A percentile compares a stretch with the other conserved stretches of the same genome.
Evolutionary conservation across 2,113 vertebrate genomes (phyloP).

Genomic region (Chauna torquata): DNA sequence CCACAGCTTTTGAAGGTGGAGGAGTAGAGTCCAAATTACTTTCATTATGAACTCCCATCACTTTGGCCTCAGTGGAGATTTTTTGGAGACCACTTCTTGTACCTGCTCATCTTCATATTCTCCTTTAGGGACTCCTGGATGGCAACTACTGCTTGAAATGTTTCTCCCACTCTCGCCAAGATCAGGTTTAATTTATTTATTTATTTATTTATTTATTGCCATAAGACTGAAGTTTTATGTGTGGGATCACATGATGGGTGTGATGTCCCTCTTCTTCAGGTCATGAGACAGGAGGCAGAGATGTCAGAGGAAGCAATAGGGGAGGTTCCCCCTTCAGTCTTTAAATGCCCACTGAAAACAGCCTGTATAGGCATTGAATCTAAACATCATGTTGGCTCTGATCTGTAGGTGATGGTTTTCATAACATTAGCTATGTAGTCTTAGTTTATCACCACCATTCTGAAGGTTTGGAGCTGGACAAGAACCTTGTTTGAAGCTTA

Average conservation of each 20-base stretch:
- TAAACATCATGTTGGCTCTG: too few species aligned
- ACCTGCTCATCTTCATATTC: neutral
- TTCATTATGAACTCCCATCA: neutral
- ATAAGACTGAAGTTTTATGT: neutral
- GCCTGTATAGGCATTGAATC: neutral
- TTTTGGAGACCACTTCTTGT: neutral
- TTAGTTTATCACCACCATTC: neutral
- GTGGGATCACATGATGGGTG: neutral
- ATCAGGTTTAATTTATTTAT: neutral
- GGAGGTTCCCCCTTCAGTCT: neutral
- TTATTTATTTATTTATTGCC: too few species aligned
- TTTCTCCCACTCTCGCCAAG: neutral
- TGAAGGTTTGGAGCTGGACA: neutral
- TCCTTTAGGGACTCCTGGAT: neutral
- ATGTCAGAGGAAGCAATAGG: neutral
- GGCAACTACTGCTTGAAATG: neutral
- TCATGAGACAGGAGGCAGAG: rapidly evolving
- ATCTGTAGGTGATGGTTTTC: neutral
- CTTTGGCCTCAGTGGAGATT: neutral
- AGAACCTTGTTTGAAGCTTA: neutral
- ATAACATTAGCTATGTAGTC: neutral
- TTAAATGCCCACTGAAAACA: neutral
- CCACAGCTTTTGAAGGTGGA: neutral
- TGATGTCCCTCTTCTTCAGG: neutral
- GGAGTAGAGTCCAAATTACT: neutral